Base-by-base conservation (phyloP, 2,888 invertebrate species). In the Drosophila kambysellisi region DNA sequence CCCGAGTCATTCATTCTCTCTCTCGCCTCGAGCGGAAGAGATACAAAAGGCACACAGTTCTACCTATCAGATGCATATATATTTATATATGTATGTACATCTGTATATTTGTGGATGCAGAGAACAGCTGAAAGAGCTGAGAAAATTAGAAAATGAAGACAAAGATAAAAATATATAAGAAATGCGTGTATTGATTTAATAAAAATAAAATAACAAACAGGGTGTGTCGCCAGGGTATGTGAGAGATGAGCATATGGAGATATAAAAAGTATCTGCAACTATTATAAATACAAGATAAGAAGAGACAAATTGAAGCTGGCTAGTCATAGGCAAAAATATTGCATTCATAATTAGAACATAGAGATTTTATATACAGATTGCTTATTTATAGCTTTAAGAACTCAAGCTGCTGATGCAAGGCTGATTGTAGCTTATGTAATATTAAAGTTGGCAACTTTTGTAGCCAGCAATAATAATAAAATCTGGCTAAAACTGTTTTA, bases 111-210 rank as follows among this genome's bases (percentile, higher is more conserved):
- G 48, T 50, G 56, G 65, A 53, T 64, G 61, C 74, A 70, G 64
- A 74, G 69, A 68, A 60, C 60, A 50, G 69, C 57, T 64, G 60
- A 64, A 67, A 66, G 70, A 81, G 59, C 62, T 58, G 82, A 72
- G 87, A 79, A 79, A 79, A 84, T 86, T 74, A 69, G 84, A 64
- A 63, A 70, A 76, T 71, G 61, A 81, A 89, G 84, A 84, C 72
- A 87, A 79, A 89, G 88, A 85, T 89, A 85, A 82, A 85, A 82
- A 84, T 84, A 89, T 89, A 85, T 87, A 88, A 80, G 86, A 83
- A 87, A 89, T 85, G 81, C 79, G 81, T 77, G 73, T 83, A 87
- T 87, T 88, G 90, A 87, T 89, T 87, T 89, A 85, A 87, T 87
- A 83, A 73, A 85, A 87, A 83, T 79, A 81, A 79, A 78, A 72